Percentiles rank a stretch among this genome's conserved stretches.
phyloP scores from a whole-genome alignment of 1,140 invertebrate genomes.

The Philopotamus ludificatus region DNA sequence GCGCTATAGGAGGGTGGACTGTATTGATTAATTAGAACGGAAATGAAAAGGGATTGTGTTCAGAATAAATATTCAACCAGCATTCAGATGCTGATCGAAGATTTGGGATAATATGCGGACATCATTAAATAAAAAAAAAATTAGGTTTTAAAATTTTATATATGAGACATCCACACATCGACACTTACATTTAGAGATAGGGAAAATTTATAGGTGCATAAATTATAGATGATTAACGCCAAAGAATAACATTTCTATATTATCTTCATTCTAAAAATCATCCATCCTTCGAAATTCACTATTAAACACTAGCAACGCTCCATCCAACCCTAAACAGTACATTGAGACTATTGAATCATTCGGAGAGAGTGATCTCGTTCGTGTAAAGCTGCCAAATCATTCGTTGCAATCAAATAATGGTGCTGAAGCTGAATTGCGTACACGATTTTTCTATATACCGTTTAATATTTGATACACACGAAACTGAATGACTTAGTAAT shows the following conservation, averaged over 20 bases:
- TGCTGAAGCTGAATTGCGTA: neutral
- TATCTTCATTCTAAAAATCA: conserved; percentile 38
- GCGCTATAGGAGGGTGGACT: too few species aligned
- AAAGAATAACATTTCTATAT: conserved; percentile 43
- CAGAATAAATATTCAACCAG: too few species aligned
- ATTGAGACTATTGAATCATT: conserved; percentile 35
- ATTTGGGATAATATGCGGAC: too few species aligned
- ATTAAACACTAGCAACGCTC: conserved; percentile 40
- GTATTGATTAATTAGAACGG: too few species aligned
- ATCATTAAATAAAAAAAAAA: conserved; percentile 41
- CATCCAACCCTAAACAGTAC: conserved; percentile 30
- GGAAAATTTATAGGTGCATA: conserved; percentile 42
- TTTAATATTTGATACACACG: neutral
- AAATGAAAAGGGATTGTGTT: too few species aligned
- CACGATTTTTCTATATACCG: too few species aligned
- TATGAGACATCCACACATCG: conserved; percentile 60
- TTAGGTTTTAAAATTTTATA: conserved; percentile 48
- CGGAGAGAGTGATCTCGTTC: conserved; percentile 31
- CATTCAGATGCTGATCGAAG: too few species aligned
- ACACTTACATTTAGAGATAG: conserved; percentile 45
- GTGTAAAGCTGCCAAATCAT: conserved; percentile 38
- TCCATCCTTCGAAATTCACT: conserved; percentile 37
- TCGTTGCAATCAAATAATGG: neutral
- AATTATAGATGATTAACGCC: conserved; percentile 42
- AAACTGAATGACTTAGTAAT: conserved; percentile 40